A percentile compares a stretch with the other conserved stretches of the same genome.
These are phyloP conservation scores for Sclerurus mexicanus DNA, from an alignment of 2,113 vertebrate species.

Conservation along the genomic window DNA sequence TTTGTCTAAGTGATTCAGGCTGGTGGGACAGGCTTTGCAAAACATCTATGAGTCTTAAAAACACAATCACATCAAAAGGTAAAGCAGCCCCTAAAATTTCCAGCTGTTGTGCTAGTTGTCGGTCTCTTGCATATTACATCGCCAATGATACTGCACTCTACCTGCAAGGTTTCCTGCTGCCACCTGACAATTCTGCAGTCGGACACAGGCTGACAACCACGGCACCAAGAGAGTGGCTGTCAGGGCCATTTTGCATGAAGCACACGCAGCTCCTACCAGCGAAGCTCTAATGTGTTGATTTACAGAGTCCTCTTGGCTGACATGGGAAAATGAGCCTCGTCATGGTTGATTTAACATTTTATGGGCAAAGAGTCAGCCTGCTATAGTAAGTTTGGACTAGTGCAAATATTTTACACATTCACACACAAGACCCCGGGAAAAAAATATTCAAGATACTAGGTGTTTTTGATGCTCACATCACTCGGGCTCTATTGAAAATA, in stretches of 20 bases:
- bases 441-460: neutral
- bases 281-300: conserved; percentile 62
- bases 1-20: neutral
- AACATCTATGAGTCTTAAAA: neutral
- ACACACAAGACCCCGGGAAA: neutral
- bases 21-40: neutral
- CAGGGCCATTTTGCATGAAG: conserved; percentile 51
- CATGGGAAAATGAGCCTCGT: conserved; percentile 61
- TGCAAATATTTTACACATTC: conserved; percentile 9
- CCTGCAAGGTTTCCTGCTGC: neutral
- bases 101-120: neutral
- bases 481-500: neutral
- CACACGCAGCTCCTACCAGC: conserved; percentile 28
- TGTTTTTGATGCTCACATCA: neutral
- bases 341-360: conserved; percentile 65
- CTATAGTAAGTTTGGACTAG: conserved; percentile 34
- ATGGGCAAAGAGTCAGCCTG: conserved; percentile 39
- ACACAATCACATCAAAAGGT: neutral
- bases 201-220: neutral
- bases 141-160: neutral
- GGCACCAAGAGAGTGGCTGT: conserved; percentile 10
- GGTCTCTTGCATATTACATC: neutral
- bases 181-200: neutral
- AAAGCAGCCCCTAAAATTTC: neutral
- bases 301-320: conserved; percentile 58